Evolutionary conservation across 2,888 invertebrate species (phyloP), one percentile per base, ranked within the genome.

Genomic region (Hyalella azteca): DNA sequence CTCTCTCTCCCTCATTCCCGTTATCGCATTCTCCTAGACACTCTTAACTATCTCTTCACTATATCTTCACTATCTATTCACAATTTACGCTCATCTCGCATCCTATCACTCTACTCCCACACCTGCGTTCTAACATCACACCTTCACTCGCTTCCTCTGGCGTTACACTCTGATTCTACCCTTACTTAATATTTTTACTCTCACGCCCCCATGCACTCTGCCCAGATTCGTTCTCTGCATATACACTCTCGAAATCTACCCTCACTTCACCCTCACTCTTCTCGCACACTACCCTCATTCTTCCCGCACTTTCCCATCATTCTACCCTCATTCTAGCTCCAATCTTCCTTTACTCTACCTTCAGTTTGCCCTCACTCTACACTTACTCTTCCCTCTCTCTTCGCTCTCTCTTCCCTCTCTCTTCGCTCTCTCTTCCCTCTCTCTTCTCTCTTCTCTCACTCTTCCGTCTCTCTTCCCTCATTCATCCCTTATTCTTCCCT

Each of bases 381-480:
- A 1, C 54, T 54, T 9, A 9, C 26, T 22, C 26, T 54, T n/a
- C 13, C 54, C 22, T 22, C 11, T 19, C 1, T 1, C 45, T 45
- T 19, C 3, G 41, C 39, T 32, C 60, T 45, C 41, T 59, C 76
- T 13, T 15, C 40, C 22, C 45, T 50, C 39, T 39, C 32, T 26
- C 40, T n/a, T 15, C 49, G 13, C n/a, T 36, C 32, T 22, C 45
- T 54, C 73, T 66, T 48, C 59, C 48, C 77, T 79, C 36, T 60
- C 49, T 77, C 36, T 45, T 45, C 45, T 45, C 45, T 11, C 45
- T 45, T 15, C 45, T 3, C 45, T 45, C 45, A 45, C 45, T 45
- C 45, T 45, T 1, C 45, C 45, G 1, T 45, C 45, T 15, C 45
- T 45, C 45, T 45, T 15, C 45, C 45, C 3, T 45, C 45, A 45